Percentiles rank a stretch among this genome's conserved stretches.
Evolutionary conservation across 2,888 invertebrate genomes (phyloP).

Genomic region (Eilema caniola): DNA sequence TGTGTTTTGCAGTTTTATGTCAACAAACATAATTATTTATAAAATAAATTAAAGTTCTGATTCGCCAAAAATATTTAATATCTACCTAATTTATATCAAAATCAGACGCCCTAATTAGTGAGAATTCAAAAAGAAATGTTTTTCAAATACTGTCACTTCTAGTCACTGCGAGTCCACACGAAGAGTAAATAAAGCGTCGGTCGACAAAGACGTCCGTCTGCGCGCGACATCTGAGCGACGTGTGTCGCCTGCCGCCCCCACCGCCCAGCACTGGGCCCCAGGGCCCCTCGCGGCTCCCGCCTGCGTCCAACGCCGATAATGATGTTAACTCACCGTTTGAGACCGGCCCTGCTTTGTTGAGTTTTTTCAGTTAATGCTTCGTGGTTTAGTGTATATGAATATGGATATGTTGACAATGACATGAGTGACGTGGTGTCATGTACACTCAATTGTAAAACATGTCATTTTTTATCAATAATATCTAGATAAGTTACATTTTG

Average conservation of each 20-base stretch:
- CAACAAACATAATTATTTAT: neutral
- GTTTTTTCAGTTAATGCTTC: constrained; percentile 73
- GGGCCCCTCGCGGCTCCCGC: constrained; percentile 41
- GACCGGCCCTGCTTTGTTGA: constrained; percentile 78
- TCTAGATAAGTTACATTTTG: neutral
- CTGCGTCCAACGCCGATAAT: constrained; percentile 78
- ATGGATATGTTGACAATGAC: constrained; percentile 13
- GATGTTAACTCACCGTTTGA: constrained; percentile 85
- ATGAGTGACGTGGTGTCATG: neutral
- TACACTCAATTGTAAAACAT: neutral
- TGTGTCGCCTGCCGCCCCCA: constrained; percentile 74
- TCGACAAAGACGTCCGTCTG: constrained; percentile 87
- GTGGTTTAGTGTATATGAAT: constrained; percentile 53
- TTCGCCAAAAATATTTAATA: neutral
- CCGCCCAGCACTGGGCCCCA: constrained; percentile 34
- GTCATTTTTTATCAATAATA: neutral
- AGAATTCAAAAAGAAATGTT: constrained; percentile 60
- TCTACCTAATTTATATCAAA: constrained; percentile 32
- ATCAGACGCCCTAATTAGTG: constrained; percentile 59
- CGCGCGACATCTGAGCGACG: constrained; percentile 85
- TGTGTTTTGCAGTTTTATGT: neutral
- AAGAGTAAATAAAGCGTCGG: constrained; percentile 83
- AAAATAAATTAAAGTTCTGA: neutral
- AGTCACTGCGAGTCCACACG: constrained; percentile 68
- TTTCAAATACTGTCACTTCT: constrained; percentile 74